Evolutionary conservation across 2,888 invertebrate species (phyloP).

Genomic region (Ochlodes sylvanus): DNA sequence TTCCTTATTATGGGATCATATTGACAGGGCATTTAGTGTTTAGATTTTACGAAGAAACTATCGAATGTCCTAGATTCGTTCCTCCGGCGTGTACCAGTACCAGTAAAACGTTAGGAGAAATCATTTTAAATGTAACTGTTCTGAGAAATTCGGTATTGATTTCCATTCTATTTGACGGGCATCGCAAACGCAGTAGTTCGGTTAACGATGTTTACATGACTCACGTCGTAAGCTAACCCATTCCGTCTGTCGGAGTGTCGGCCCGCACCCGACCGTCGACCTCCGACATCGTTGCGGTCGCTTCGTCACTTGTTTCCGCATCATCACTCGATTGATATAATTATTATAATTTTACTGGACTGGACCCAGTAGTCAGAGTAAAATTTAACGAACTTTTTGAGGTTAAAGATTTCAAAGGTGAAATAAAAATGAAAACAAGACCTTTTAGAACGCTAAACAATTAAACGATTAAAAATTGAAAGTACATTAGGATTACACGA

Average conservation of each 20-base stretch:
- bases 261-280: conserved; percentile 28
- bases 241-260: conserved; percentile 14
- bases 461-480: no score
- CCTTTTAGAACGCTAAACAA: no score
- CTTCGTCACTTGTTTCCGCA: conserved; percentile 10
- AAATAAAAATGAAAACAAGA: no score
- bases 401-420: no score
- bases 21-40: no score
- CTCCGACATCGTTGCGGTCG: conserved; percentile 15
- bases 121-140: background rate
- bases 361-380: no score
- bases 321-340: conserved; percentile 2
- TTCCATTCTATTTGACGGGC: conserved; percentile 2
- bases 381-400: no score
- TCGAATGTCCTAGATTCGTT: background rate
- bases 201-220: conserved; percentile 36
- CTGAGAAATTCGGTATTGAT: background rate
- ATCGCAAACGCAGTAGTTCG: conserved; percentile 6
- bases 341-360: background rate
- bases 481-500: no score
- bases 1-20: no score
- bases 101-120: no score
- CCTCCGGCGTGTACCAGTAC: background rate
- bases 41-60: no score
- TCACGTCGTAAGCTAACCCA: conserved; percentile 20